These are phyloP conservation scores for Drosophila colorata DNA, from an alignment of 2,888 invertebrate genomes.

Conservation along the genomic window DNA sequence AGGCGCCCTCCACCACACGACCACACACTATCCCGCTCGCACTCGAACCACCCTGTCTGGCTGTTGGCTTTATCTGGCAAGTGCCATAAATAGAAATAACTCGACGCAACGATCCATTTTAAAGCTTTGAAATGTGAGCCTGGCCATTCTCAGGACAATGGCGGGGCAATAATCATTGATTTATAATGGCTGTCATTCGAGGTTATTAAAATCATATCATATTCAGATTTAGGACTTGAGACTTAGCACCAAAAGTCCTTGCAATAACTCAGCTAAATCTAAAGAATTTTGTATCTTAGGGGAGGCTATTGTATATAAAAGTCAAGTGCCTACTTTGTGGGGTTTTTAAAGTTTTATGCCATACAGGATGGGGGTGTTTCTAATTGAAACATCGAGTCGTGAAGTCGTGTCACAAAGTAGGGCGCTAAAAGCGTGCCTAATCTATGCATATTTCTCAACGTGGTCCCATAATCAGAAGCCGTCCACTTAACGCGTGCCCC, in stretches of 20 bases:
- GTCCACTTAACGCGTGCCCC: constrained; percentile 37
- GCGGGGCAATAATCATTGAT: constrained; percentile 83
- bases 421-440: constrained; percentile 78
- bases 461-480: constrained; percentile 55
- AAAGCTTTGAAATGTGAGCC: constrained; percentile 57
- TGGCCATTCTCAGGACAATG: constrained; percentile 66
- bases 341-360: constrained; percentile 34
- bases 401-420: constrained; percentile 54
- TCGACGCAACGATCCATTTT: constrained; percentile 63
- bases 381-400: constrained; percentile 67
- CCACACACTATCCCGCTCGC: background rate
- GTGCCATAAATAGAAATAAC: constrained; percentile 66
- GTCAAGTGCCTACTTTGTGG: constrained; percentile 6
- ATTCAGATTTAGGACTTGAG: constrained; percentile 21
- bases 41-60: constrained; percentile 3
- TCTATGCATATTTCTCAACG: constrained; percentile 71
- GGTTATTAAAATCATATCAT: constrained; percentile 83
- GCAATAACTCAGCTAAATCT: background rate
- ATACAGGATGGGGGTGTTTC: constrained; percentile 3
- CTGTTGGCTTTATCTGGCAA: constrained; percentile 62
- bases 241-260: background rate
- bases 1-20: constrained; percentile 18
- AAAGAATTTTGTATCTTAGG: background rate
- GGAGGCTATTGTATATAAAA: background rate
- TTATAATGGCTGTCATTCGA: constrained; percentile 80